Evolutionary conservation across 2,888 invertebrate species (phyloP), one percentile per base, ranked within the genome.

Genomic region (Chloroclystis v-ata): DNA sequence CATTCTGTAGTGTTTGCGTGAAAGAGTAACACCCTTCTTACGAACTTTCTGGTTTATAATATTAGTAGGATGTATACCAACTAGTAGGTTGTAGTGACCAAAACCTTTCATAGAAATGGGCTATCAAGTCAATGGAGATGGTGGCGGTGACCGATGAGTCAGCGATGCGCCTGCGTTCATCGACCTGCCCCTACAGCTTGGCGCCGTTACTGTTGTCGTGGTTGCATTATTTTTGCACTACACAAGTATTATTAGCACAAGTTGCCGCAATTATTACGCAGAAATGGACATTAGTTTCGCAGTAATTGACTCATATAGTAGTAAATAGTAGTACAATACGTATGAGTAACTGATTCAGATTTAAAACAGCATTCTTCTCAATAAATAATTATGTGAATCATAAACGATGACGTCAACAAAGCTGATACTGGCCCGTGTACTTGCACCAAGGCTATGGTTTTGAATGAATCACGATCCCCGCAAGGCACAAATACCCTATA

Each of bases 151-250:
- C 61, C 63, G 69, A 68, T 83, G 82, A 82, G 57, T 82, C 82
- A 82, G 62, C 69, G 61, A 67, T 65, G 69, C 63, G 61, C 54
- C 63, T 58, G 69, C 72, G 85, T 78, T 79, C 82, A 65, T 71
- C 73, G 82, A 83, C 80, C 82, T 73, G 67, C 69, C 69, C 67
- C 68, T 69, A 71, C 70, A 63, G 66, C 64, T 66, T 68, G 64
- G 61, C 65, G 66, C 71, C 72, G 67, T 72, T 75, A 72, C 70
- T 67, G 65, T 67, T 53, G 56, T 71, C 68, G 72, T 65, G 68
- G 35, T 54, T 20, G n/a, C 35, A 57, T 48, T 53, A 49, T 54
- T 41, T 45, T 52, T 50, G 47, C 50, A 50, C 40, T 37, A 25
- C 30, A 37, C 30, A 6, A 24, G 7, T 42, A 46, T 39, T 32